phyloP scores from a whole-genome alignment of 1,140 invertebrate species.

The Sycophaga agraensis region DNA sequence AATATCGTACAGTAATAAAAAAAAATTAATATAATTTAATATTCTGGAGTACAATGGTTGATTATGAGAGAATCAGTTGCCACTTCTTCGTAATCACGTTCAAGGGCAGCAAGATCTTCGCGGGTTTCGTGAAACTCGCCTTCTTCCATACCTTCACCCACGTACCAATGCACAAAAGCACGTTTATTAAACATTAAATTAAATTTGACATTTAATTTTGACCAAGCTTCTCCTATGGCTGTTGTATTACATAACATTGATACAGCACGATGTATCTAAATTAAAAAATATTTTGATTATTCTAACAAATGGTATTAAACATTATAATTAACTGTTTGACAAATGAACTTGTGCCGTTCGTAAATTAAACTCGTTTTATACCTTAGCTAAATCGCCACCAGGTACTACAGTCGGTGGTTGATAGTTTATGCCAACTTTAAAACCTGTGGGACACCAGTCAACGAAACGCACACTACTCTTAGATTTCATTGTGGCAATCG shows the following conservation, averaged over 20 bases:
- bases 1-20: too few species aligned
- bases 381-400: conserved; percentile 37
- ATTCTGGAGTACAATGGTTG: neutral
- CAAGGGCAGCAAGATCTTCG: conserved; percentile 73
- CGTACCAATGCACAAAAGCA: conserved; percentile 78
- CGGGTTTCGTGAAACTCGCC: conserved; percentile 83
- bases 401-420: conserved; percentile 37
- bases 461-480: conserved; percentile 65
- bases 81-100: conserved; percentile 68
- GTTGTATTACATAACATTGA: conserved; percentile 41
- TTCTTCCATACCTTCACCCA: conserved; percentile 77
- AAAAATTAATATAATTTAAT: neutral
- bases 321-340: neutral
- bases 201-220: conserved; percentile 33
- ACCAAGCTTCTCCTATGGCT: conserved; percentile 57
- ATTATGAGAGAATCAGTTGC: conserved; percentile 56
- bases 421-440: conserved; percentile 70
- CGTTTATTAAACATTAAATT: conserved; percentile 56
- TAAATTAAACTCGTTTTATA: conserved; percentile 1
- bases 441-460: conserved; percentile 72
- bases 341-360: neutral
- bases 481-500: conserved; percentile 33
- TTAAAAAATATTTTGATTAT: too few species aligned
- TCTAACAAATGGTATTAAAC: too few species aligned
- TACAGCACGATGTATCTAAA: conserved; percentile 35